A percentile compares a stretch with the other conserved stretches of the same genome.
phyloP scores from a whole-genome alignment of 2,797 vertebrate species.

The Typhlichthys eigenmanni region DNA sequence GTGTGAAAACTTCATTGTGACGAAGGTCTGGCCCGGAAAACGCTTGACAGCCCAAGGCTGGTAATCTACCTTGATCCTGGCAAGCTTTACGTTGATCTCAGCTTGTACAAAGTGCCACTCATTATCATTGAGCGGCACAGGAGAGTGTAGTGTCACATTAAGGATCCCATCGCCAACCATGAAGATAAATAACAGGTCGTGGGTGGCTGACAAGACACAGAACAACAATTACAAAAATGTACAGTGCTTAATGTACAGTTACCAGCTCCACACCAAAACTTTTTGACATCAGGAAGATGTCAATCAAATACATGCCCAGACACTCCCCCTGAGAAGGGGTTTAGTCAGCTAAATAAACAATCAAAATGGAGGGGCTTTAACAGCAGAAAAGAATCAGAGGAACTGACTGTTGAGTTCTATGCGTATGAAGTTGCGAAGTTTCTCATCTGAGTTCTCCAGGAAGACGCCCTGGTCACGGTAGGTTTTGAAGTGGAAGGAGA shows the following conservation, averaged over 20 bases:
- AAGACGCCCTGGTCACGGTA: conserved; percentile 88
- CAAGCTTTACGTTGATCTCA: conserved; percentile 93
- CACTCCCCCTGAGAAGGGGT: too few species aligned
- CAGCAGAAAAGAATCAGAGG: not conserved
- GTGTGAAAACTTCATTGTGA: conserved; percentile 87
- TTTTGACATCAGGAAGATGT: not conserved
- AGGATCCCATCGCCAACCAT: conserved; percentile 93
- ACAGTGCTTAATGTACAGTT: not conserved
- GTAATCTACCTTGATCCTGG: conserved; percentile 90
- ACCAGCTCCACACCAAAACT: too few species aligned
- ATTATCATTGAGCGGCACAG: conserved; percentile 86
- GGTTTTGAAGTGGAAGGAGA: conserved; percentile 98
- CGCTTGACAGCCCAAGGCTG: conserved; percentile 86
- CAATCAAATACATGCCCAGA: too few species aligned
- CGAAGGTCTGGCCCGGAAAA: conserved; percentile 89
- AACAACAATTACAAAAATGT: not conserved
- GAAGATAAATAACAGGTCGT: conserved; percentile 86
- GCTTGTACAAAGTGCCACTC: conserved; percentile 97
- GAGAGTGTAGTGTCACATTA: conserved; percentile 84
- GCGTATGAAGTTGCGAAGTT: conserved; percentile 86
- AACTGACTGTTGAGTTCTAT: conserved; percentile 92
- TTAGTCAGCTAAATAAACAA: too few species aligned
- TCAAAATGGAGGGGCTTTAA: not conserved
- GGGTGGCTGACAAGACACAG: conserved; percentile 78
- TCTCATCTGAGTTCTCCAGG: conserved; percentile 89